Base-by-base conservation (phyloP, 2,113 vertebrate species). In the Lipophrys pholis region DNA sequence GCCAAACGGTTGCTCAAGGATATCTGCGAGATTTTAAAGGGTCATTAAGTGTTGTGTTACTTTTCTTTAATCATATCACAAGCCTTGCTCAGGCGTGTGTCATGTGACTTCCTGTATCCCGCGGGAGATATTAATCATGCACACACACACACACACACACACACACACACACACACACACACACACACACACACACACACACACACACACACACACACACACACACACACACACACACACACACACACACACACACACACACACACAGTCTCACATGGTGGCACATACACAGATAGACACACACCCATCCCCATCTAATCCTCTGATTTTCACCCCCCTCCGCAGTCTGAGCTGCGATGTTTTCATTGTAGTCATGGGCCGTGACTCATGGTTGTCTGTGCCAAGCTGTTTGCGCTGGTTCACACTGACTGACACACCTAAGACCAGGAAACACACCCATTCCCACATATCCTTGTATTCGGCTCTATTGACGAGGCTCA, bases 371-470 rank as follows among this genome's bases (percentile, higher is more conserved):
- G 93, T 89, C 88, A 89, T 81, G 78, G 55, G 53, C 84, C 7
- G 75, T 94, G 94, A 94, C 89, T 93, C 93, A 94, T 83, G 30
- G 63, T 38, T 49, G 64, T 87, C 87, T 81, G 83, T 83, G 82
- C 89, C 89, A 90, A 90, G 88, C 81, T 93, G 84, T 92, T 91
- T 89, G 80, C 66, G 45, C 86, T 91, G 84, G 81, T 91, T 91
- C 86, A 90, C 87, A 85, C 89, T 88, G 83, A 81, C 61, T 86
- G 93, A 88, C 93, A 94, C 94, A 94, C 94, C 92, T 93, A 86
- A 39, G 64, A 76, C 54, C 84, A 90, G 91, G 92, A 90, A 91
- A 92, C 93, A 92, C 91, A 91, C 93, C 92, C 92, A 82, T 90
- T 92, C 86, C 84, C 89, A 92, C 86, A 94, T 88, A 92, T 91